Conservation (phyloP, 1,140 invertebrate species). For the Zaprionus nigranus region DNA sequence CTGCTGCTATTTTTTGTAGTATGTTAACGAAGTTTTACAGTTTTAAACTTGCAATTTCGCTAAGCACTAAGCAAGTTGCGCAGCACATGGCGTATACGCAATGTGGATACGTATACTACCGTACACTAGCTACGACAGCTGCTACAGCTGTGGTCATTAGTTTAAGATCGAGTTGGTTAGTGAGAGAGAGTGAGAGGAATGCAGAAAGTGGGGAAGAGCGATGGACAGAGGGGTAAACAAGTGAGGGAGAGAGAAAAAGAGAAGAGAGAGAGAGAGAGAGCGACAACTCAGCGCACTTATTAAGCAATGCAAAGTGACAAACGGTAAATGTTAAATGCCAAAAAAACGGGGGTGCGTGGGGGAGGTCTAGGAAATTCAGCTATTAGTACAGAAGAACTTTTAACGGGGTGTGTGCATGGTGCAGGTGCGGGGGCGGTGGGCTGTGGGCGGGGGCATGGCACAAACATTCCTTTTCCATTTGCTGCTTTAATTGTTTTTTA, state of each 20-base stretch:
- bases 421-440: background rate
- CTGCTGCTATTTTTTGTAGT: too few relatives aligned
- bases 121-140: too few relatives aligned
- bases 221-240: too few relatives aligned
- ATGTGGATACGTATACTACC: background rate
- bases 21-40: too few relatives aligned
- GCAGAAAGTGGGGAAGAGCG: too few relatives aligned
- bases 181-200: background rate
- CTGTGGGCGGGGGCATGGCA: background rate
- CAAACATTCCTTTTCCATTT: constrained; percentile 20
- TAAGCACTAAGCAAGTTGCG: too few relatives aligned
- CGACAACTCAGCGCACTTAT: constrained; percentile 18
- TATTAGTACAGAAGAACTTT: constrained; percentile 6
- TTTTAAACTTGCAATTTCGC: too few relatives aligned
- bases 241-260: too few relatives aligned
- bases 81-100: background rate
- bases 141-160: constrained; percentile 21
- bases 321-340: constrained; percentile 16
- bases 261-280: background rate
- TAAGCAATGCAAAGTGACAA: constrained; percentile 51
- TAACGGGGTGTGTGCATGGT: too few relatives aligned
- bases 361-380: constrained; percentile 6
- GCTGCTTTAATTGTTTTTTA: constrained; percentile 76
- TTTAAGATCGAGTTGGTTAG: constrained; percentile 13
- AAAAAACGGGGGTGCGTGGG: background rate